phyloP scores from a whole-genome alignment of 2,797 vertebrate species.

The Enteromius anoplus region DNA sequence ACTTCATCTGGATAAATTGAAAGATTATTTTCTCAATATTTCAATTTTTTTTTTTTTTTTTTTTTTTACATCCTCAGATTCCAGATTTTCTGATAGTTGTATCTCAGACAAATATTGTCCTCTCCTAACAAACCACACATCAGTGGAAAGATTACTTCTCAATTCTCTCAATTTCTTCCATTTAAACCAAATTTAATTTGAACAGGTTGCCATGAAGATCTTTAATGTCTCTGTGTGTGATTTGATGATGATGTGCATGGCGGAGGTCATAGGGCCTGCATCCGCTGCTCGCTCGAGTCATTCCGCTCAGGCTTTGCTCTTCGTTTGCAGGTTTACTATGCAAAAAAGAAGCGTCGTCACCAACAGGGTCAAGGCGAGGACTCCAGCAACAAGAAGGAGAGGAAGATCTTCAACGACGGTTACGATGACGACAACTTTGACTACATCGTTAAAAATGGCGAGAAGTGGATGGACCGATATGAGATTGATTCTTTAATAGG shows the following conservation, averaged over 20 bases:
- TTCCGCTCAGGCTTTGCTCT: background rate
- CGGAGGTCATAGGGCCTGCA: no score
- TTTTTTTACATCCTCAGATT: background rate
- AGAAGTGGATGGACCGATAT: constrained; percentile 99
- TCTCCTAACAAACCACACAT: background rate
- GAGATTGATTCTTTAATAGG: constrained; percentile 99
- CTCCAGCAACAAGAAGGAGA: constrained; percentile 99
- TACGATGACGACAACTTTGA: constrained; percentile 99
- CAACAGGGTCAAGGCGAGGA: constrained; percentile 99
- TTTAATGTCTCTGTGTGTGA: no score
- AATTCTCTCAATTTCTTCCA: background rate
- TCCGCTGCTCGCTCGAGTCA: background rate
- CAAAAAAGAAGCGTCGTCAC: constrained; percentile 99
- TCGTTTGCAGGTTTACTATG: constrained; percentile 96
- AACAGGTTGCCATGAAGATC: no score
- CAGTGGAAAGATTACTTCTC: background rate
- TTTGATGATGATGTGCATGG: background rate
- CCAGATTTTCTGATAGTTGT: background rate
- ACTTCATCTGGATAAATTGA: background rate
- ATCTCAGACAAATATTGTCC: background rate
- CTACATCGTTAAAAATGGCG: constrained; percentile 99
- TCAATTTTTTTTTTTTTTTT: background rate
- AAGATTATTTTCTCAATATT: background rate
- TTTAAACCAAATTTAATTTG: no score
- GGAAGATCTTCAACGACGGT: constrained; percentile 98